phyloP scores from a whole-genome alignment of 2,797 vertebrate genomes.

The Macrochelys suwanniensis region DNA sequence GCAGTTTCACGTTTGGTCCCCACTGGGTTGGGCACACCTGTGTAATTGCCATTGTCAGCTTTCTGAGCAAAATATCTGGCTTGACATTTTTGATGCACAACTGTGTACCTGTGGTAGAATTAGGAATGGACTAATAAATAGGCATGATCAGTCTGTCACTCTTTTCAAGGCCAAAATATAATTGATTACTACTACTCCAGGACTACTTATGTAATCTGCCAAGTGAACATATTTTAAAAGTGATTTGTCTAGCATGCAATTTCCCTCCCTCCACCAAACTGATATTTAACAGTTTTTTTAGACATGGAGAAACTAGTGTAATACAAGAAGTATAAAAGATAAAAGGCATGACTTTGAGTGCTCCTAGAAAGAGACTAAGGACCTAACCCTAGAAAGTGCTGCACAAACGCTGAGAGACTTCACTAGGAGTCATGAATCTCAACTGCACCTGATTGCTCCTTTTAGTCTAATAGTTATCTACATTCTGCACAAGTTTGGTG shows the following conservation, averaged over 20 bases:
- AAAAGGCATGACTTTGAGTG: not conserved
- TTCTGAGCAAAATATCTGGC: slow-evolving; percentile 57
- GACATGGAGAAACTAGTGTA: not conserved
- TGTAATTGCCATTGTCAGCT: slow-evolving; percentile 51
- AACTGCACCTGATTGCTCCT: not conserved
- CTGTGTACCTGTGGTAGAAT: slow-evolving; percentile 62
- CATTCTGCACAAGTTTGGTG: not conserved
- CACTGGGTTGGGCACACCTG: slow-evolving; percentile 34
- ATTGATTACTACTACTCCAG: not conserved
- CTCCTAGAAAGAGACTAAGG: not conserved
- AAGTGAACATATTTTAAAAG: not conserved
- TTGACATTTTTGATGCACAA: slow-evolving; percentile 57
- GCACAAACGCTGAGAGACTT: not conserved
- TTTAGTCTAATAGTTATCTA: not conserved
- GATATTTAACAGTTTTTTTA: not conserved
- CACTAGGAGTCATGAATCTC: not conserved
- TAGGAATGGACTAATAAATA: slow-evolving; percentile 69
- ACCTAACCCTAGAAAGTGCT: not conserved
- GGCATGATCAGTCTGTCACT: slow-evolving; percentile 45
- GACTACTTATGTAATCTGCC: not conserved
- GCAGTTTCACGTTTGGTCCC: slow-evolving; percentile 49
- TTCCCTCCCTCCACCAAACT: not conserved
- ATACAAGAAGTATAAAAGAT: not conserved
- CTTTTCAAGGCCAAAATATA: slow-evolving; percentile 69
- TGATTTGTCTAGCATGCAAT: not conserved